Conservation (phyloP, 1,140 invertebrate genomes). For the Drosophila auraria region DNA sequence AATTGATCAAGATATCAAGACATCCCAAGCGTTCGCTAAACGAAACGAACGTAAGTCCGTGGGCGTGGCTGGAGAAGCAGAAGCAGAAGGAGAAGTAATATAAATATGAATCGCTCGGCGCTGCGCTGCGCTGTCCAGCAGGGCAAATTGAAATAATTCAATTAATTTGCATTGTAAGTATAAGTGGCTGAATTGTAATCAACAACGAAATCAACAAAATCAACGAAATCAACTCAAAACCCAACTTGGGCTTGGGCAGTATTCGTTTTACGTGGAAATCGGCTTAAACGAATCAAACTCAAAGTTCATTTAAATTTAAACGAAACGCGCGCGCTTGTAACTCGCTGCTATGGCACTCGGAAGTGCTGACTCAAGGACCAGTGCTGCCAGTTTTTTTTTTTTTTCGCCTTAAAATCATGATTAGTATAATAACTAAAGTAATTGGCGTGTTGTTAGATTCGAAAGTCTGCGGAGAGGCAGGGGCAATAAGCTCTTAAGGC, state of each 20-base stretch:
- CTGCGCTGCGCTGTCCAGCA: constrained; percentile 13
- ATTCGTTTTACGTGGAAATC: constrained; percentile 7
- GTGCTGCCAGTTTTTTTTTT: neutral
- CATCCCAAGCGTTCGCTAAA: neutral
- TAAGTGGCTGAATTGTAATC: constrained; percentile 74
- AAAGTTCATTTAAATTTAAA: constrained; percentile 16
- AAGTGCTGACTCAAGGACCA: neutral
- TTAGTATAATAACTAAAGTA: neutral
- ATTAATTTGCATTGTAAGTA: constrained; percentile 84
- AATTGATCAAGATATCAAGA: constrained; percentile 23
- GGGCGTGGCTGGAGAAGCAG: constrained; percentile 7
- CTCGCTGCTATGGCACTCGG: neutral
- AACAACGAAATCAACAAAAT: constrained; percentile 48
- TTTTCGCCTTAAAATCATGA: neutral
- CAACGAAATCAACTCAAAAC: constrained; percentile 4
- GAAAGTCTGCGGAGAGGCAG: neutral
- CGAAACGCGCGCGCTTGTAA: neutral
- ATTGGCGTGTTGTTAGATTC: neutral
- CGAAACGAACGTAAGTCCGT: constrained; percentile 1
- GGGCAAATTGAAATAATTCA: constrained; percentile 80
- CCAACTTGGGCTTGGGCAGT: neutral
- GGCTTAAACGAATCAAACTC: constrained; percentile 16
- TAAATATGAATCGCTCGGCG: constrained; percentile 36
- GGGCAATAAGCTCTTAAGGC: neutral
- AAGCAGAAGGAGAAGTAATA: constrained; percentile 29